These are phyloP conservation scores for Neoseiulus cucumeris DNA, from an alignment of 1,140 invertebrate species.

Conservation along the genomic window DNA sequence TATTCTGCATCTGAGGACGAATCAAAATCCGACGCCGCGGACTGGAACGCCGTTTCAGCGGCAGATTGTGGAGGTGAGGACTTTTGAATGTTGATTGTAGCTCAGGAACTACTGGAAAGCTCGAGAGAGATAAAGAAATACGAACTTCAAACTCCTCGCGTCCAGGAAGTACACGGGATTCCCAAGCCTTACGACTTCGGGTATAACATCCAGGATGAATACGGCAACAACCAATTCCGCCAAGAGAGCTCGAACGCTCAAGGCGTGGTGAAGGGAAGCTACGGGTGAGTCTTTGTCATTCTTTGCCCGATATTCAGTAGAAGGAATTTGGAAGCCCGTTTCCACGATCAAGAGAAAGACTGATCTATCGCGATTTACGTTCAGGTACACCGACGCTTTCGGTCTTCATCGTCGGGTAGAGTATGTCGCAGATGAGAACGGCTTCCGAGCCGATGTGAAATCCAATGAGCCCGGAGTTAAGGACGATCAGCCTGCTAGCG, in stretches of 20 bases:
- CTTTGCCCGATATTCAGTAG: too few relatives aligned
- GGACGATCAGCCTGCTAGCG: background rate
- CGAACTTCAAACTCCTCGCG: too few relatives aligned
- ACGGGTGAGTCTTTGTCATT: constrained; percentile 16
- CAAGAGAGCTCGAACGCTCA: constrained; percentile 15
- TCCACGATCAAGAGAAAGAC: too few relatives aligned
- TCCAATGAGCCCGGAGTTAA: background rate
- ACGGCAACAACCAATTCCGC: constrained; percentile 17
- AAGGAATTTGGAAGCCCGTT: too few relatives aligned
- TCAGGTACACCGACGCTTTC: background rate
- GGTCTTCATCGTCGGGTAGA: background rate
- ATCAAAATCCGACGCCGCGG: too few relatives aligned
- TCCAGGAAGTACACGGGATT: background rate
- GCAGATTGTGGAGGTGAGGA: too few relatives aligned
- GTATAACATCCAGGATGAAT: constrained; percentile 17
- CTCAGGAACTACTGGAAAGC: too few relatives aligned
- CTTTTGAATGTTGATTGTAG: too few relatives aligned
- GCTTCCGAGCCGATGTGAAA: background rate
- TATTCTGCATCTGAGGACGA: too few relatives aligned
- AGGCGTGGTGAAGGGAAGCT: constrained; percentile 15
- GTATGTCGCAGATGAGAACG: constrained; percentile 1
- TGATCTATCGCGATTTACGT: too few relatives aligned
- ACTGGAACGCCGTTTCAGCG: too few relatives aligned
- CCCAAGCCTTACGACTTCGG: constrained; percentile 17
- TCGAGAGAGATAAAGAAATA: too few relatives aligned